These are phyloP conservation scores for Lasioglossum albipes DNA, from an alignment of 1,140 invertebrate genomes.

Conservation along the genomic window DNA sequence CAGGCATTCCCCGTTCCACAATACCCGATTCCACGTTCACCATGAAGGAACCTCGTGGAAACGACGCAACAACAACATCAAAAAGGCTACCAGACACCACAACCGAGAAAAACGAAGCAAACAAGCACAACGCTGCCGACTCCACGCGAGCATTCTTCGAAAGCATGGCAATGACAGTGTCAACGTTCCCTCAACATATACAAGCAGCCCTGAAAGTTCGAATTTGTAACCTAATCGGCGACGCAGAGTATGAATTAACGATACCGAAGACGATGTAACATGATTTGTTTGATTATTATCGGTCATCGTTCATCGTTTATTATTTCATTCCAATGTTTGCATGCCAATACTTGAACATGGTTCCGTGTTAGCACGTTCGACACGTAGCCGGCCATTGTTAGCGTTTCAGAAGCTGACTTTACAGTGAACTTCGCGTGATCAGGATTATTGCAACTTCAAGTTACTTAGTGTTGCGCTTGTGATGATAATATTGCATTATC, in stretches of 20 bases:
- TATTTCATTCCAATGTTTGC: neutral
- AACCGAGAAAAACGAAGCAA: conserved; percentile 30
- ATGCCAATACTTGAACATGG: no score
- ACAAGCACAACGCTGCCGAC: conserved; percentile 40
- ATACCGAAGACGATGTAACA: conserved; percentile 31
- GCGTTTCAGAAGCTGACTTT: no score
- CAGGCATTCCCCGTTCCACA: neutral
- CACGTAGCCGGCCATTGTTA: no score
- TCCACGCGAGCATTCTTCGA: conserved; percentile 65
- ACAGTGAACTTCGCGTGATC: no score
- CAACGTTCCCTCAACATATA: conserved; percentile 60
- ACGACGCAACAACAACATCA: neutral
- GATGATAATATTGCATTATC: no score
- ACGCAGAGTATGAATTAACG: conserved; percentile 56
- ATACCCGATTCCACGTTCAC: neutral
- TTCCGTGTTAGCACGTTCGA: no score
- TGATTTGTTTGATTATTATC: neutral
- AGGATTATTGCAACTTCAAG: no score
- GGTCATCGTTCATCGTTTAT: neutral
- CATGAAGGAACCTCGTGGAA: neutral
- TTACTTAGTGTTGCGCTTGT: no score
- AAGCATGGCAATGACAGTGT: conserved; percentile 65
- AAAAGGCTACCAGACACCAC: conserved; percentile 7
- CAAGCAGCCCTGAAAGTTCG: conserved; percentile 61
- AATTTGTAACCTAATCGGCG: conserved; percentile 60